A percentile compares a stretch with the other conserved stretches of the same genome.
phyloP scores from a whole-genome alignment of 2,797 vertebrate species.

The Poliocrania exsul region DNA sequence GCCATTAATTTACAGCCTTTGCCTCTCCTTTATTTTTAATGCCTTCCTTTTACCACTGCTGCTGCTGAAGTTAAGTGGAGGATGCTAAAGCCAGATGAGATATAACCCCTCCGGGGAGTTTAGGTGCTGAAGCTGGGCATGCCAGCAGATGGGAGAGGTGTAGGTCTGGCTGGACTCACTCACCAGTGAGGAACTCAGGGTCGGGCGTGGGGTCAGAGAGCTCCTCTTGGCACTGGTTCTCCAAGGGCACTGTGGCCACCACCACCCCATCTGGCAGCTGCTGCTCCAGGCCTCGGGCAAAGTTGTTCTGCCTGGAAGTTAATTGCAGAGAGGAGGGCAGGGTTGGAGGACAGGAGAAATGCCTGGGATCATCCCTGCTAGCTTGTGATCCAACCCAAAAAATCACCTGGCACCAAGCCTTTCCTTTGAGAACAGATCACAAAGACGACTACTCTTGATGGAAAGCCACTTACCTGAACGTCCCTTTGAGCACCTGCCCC shows the following conservation, averaged over 20 bases:
- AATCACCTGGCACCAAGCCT: neutral
- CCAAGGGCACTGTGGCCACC: constrained; percentile 91
- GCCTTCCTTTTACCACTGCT: neutral
- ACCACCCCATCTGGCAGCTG: constrained; percentile 95
- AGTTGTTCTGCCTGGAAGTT: constrained; percentile 92
- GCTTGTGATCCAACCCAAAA: neutral
- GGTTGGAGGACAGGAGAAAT: neutral
- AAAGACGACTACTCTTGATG: neutral
- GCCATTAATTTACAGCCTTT: neutral
- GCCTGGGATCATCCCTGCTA: neutral
- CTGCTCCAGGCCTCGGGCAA: constrained; percentile 94
- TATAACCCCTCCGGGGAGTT: neutral
- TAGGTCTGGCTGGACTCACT: neutral
- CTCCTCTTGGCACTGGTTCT: constrained; percentile 95
- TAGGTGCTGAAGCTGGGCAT: neutral
- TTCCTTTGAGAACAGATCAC: neutral
- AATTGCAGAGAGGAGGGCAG: neutral
- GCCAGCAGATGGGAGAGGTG: neutral
- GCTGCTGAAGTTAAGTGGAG: neutral
- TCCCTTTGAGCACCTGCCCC: constrained; percentile 94
- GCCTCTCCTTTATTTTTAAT: neutral
- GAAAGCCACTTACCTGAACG: constrained; percentile 85
- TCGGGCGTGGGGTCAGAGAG: constrained; percentile 93
- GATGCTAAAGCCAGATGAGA: neutral
- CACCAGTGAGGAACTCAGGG: constrained; percentile 95